Conservation (phyloP, 2,797 vertebrate genomes). For the Sciurus vulgaris region DNA sequence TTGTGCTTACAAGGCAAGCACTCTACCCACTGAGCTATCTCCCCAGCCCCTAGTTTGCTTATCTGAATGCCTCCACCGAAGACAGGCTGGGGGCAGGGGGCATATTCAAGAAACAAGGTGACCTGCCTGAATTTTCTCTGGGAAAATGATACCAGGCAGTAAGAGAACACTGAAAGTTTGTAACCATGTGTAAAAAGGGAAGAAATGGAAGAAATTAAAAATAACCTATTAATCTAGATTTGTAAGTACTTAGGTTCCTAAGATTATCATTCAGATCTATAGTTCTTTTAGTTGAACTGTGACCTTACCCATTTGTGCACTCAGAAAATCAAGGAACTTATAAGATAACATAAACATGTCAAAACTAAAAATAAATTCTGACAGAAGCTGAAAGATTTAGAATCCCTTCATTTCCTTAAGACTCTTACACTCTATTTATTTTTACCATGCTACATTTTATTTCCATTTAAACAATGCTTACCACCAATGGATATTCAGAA, state of each 20-base stretch:
- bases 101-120: not conserved
- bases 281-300: not conserved
- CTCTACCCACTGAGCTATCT: no score
- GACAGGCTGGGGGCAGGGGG: not conserved
- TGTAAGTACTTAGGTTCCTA: not conserved
- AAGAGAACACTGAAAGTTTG: not conserved
- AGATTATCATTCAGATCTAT: conserved; percentile 10
- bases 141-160: not conserved
- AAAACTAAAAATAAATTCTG: conserved; percentile 42
- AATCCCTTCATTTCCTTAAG: conserved; percentile 3
- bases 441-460: not conserved
- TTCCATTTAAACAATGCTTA: not conserved
- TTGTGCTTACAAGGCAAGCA: no score
- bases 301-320: not conserved
- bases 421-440: not conserved
- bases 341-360: not conserved
- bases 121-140: not conserved
- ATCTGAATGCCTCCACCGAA: not conserved
- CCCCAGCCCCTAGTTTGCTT: not conserved
- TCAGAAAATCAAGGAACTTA: not conserved
- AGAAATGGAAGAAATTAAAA: conserved; percentile 11
- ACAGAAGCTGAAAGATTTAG: not conserved
- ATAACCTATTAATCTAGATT: not conserved
- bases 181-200: no score
- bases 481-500: not conserved